phyloP scores from a whole-genome alignment of 2,888 invertebrate genomes.

The Tetanocera ferruginea region DNA sequence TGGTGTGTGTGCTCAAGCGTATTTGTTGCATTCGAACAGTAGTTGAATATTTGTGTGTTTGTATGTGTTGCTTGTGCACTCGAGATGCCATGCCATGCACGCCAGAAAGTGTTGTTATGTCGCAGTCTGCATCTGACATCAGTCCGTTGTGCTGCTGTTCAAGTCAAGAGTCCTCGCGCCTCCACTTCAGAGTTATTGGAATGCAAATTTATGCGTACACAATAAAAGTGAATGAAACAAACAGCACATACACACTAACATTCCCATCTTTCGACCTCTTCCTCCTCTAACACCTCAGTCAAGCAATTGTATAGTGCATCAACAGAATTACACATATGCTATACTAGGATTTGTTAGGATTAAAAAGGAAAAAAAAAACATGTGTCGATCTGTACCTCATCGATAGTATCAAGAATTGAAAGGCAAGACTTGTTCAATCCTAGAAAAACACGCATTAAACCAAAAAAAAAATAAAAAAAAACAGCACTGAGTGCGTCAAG shows the following conservation, averaged over 20 bases:
- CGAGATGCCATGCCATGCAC: slow-evolving; percentile 21
- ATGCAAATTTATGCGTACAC: slow-evolving; percentile 65
- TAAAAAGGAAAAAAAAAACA: not conserved
- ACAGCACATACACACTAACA: not conserved
- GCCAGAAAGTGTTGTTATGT: slow-evolving; percentile 37
- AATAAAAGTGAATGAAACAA: slow-evolving; percentile 28
- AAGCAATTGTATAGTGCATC: too few relatives aligned
- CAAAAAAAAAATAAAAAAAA: too few relatives aligned
- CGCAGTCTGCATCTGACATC: slow-evolving; percentile 56
- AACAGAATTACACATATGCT: not conserved
- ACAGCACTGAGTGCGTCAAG: too few relatives aligned
- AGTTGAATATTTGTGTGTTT: not conserved
- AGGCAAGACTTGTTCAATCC: too few relatives aligned
- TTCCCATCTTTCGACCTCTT: not conserved
- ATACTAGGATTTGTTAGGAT: not conserved
- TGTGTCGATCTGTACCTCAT: not conserved
- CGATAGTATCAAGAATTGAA: not conserved
- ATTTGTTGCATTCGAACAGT: not conserved
- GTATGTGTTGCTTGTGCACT: slow-evolving; percentile 31
- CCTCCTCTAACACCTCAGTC: too few relatives aligned
- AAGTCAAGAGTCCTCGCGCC: slow-evolving; percentile 57
- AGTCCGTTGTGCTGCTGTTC: slow-evolving; percentile 45
- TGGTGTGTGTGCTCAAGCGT: not conserved
- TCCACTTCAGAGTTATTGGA: slow-evolving; percentile 65
- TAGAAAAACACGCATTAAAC: too few relatives aligned